Evolutionary conservation across 1,140 invertebrate genomes (phyloP), one percentile per base, ranked within the genome.

Genomic region (Zophobas atratus): DNA sequence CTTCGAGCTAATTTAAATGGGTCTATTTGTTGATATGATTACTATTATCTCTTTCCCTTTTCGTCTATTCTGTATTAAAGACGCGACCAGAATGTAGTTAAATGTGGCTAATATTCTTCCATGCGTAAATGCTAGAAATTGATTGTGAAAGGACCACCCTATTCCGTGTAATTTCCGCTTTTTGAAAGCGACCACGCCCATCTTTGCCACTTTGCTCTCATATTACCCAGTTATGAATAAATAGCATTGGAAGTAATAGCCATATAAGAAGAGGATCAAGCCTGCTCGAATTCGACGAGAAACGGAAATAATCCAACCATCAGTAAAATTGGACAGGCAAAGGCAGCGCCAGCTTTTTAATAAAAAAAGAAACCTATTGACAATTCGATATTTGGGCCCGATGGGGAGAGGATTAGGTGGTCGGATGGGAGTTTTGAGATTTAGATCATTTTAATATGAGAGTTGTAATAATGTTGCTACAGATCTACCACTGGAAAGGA

Each of bases 261-360:
- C 33, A 43, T 8, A 36, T 1, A 33, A 43, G 60, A 43, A 67
- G 60, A 32, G 39, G 60, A 43, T 67, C 60, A 39, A 39, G n/a
- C n/a, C 32, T 20, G 34, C 6, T 6, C 33, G 43, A 46, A 1
- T 67, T 1, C 38, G 57, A 41, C 57, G 35, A 63, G 38, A 36
- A 67, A 43, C 38, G 60, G 60, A 67, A 67, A 67, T 67, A 67
- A 67, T 67, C 60, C 60, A 39, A 43, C 38, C 39, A 67, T 67
- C 38, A 67, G 60, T 67, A 36, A 43, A 67, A 67, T 67, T 67
- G 60, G 39, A 43, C n/a, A 2, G 60, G 8, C 60, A 43, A 67
- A 60, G 36, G 34, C 55, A 2, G 57, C 32, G 49, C 33, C 53
- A 6, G 53, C 53, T 43, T 67, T 67, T 46, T 67, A 41, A 67